A percentile compares a stretch with the other conserved stretches of the same genome.
Conservation (phyloP, 92 coral and sea anemone genomes). For the Porites rus region DNA sequence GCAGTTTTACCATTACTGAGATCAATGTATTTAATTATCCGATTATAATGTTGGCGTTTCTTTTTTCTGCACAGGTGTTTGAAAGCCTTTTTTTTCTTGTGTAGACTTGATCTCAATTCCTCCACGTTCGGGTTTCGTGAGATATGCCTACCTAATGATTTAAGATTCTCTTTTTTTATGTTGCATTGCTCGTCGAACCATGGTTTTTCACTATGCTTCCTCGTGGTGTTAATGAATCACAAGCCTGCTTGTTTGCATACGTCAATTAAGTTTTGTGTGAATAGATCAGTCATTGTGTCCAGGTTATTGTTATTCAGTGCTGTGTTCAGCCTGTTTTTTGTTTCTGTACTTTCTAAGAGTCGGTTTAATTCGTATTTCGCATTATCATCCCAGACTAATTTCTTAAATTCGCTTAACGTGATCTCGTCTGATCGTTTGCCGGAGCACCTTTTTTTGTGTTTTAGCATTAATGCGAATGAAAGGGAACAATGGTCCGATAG, state of each 20-base stretch:
- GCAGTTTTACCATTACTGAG: no score
- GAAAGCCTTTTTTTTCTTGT: no score
- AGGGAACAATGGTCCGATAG: no score
- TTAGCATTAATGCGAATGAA: no score
- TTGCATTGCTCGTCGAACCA: not conserved
- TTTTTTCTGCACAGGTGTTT: no score
- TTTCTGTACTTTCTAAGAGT: not conserved
- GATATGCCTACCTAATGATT: not conserved
- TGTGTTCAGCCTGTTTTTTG: not conserved
- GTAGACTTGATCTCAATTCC: no score
- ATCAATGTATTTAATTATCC: no score
- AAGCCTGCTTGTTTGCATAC: not conserved
- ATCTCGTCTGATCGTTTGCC: no score
- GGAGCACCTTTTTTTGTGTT: no score
- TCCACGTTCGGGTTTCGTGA: no score
- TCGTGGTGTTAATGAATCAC: slow-evolving; percentile 19
- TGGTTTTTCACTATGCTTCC: slow-evolving; percentile 16
- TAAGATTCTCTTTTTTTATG: slow-evolving; percentile 12
- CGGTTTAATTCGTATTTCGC: not conserved
- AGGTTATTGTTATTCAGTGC: not conserved
- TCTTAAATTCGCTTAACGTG: not conserved
- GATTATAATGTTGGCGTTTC: no score
- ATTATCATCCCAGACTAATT: not conserved
- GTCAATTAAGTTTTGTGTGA: not conserved
- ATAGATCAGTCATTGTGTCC: slow-evolving; percentile 3